These are phyloP conservation scores for Phoeniculus purpureus DNA, from an alignment of 2,797 vertebrate species.

Conservation along the genomic window DNA sequence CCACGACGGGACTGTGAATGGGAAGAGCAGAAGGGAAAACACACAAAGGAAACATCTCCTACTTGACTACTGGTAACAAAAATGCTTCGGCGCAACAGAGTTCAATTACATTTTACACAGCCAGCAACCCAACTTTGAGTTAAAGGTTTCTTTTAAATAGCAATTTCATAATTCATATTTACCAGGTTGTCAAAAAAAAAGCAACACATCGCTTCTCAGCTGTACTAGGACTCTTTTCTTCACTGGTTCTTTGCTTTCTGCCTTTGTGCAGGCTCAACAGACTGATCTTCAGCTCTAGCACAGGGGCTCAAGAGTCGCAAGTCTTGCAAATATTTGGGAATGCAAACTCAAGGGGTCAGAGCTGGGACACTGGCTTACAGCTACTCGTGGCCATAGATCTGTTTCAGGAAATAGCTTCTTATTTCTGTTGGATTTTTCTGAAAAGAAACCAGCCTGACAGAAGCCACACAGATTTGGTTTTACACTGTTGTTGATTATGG, in stretches of 20 bases:
- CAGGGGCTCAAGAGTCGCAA: neutral
- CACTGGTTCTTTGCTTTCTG: constrained; percentile 27
- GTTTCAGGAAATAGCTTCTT: neutral
- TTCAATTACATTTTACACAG: constrained; percentile 63
- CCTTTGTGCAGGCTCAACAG: neutral
- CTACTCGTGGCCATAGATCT: neutral
- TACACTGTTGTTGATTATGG: neutral
- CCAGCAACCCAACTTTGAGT: constrained; percentile 54
- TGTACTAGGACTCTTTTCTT: constrained; percentile 29
- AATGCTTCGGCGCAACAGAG: constrained; percentile 56
- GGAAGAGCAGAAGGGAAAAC: constrained; percentile 67
- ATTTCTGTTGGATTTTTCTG: neutral
- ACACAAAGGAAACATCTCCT: constrained; percentile 66
- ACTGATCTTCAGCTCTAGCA: neutral
- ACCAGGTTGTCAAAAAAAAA: constrained; percentile 33
- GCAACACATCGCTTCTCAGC: constrained; percentile 30
- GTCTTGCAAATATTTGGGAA: neutral
- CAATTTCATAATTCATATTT: constrained; percentile 33
- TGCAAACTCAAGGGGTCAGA: neutral
- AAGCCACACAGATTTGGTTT: neutral
- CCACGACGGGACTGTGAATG: constrained; percentile 59
- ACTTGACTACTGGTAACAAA: constrained; percentile 50
- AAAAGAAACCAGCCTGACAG: neutral
- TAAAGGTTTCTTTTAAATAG: constrained; percentile 49
- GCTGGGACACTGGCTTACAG: neutral